Base-by-base conservation (phyloP, 2,113 vertebrate genomes). In the Semicossyphus pulcher region DNA sequence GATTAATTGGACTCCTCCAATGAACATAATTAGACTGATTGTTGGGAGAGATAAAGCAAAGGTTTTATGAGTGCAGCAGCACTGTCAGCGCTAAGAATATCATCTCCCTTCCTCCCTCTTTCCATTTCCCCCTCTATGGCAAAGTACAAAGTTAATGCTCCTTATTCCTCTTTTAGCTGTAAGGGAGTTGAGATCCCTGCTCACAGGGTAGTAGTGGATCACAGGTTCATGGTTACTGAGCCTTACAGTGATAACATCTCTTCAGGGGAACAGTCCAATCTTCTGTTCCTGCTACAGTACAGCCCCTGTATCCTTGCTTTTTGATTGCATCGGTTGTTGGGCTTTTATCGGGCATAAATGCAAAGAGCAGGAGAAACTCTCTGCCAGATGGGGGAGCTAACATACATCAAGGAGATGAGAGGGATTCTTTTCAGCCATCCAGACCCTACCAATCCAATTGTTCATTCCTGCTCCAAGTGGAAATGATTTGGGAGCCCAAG, bases 1-100 rank as follows among this genome's bases (percentile, higher is more conserved):
- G 91, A 95, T 94, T 95, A 96, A 96, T 96, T 96, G 94, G 94
- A 92, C 92, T 93, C 94, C 92, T 92, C 91, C 90, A 94, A 93
- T 93, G 92, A 95, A 91, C 93, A 94, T 95, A 96, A 96, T 96
- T 95, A 96, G 93, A 88, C 92, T 94, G 95, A 95, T 96, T 95
- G 95, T 94, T 92, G 64, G 85, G 93, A 86, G 87, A 93, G 93
- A 93, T 94, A 93, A 93, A 92, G 93, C 88, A 91, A 92, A 93
- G 93, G 90, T 94, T 95, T 95, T 92, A 91, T 91, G 91, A 91
- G 92, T 89, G 76, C 92, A 78, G 86, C 58, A 76, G 77, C 82
- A 65, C 84, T 89, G 90, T 89, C 90, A 87, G 81, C 80, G 78
- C 84, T 78, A 87, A 87, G 86, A 89, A 88, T 87, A 81, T 78